Base-by-base conservation (phyloP, 2,888 invertebrate species). In the Tenthredo distinguenda region DNA sequence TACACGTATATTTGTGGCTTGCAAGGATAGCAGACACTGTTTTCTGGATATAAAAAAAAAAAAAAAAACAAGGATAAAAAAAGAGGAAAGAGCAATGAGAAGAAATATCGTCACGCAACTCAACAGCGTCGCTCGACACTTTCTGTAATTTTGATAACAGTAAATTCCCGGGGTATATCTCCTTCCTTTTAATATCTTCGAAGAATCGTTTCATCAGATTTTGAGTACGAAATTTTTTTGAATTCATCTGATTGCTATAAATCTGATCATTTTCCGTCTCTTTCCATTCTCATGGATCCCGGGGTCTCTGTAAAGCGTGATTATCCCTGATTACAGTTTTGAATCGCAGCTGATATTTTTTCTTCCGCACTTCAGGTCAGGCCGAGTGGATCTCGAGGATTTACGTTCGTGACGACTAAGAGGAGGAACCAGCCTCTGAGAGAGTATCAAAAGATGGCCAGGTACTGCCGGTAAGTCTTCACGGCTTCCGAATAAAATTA, bases 361-460 rank as follows among this genome's bases (percentile, higher is more conserved):
- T 83, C n/a, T 34, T 6, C n/a, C 5, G 9, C 15, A 37, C 50
- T 77, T 26, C 26, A 83, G 83, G 43, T 65, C 83, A 83, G 83
- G 10, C 68, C 83, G 18, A 68, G 21, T 62, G 83, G 83, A 40
- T 68, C 68, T 40, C 21, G 83, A 37, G 71, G 68, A 34, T 83
- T 83, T 62, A 83, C 65, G 2, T 83, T 83, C 47, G 83, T 83
- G 9, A 83, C 71, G 12, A 68, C 83, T 1, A 83, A 71, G 6
- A 26, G 65, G 5, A 43, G 83, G 47, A 65, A 68, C 26, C 83
- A 83, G 37, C 83, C 83, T 43, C 5, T 83, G 18, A 65, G 83
- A 43, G 83, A 83, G 47, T 83, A 83, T 55, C 83, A 83, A 83
- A 83, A 68, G n/a, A 83, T 83, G 83, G 83, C 83, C 15, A 83